Base-by-base conservation (phyloP, 2,888 invertebrate genomes). In the Morpho helenor region DNA sequence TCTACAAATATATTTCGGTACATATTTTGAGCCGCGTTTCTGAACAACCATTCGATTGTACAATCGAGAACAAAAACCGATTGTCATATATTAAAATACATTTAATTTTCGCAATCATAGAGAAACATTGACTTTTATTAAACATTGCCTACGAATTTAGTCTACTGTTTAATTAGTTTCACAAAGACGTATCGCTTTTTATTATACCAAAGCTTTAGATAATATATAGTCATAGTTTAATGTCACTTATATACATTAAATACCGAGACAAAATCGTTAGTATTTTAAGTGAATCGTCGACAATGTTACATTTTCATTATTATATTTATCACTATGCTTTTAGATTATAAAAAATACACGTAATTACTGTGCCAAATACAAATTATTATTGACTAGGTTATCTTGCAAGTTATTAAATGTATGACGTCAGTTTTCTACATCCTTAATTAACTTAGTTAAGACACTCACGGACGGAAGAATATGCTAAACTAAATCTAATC, bases 1-100 rank as follows among this genome's bases (percentile, higher is more conserved):
- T 87, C 85, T 86, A 87, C 76, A 81, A 74, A 80, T 77, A 73
- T 76, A 78, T 76, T 76, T 74, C 76, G 73, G 64, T 74, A 76
- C 70, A 78, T 70, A 70, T 66, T 77, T 84, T 86, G 84, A 85
- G 83, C 83, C 72, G 72, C 67, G 64, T 69, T 76, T 74, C 62
- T 66, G 68, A 74, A 83, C 78, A 80, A 81, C 76, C 77, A 67
- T 59, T 44, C 41, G 42, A 31, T 42, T 60, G 52, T 44, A 59
- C 43, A 54, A 61, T 55, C 49, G 6, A 52, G 45, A 50, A 63
- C 60, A 49, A 46, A 42, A 62, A 43, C 23, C 39, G 56, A 45
- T 10, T 45, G 43, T n/a, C 43, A n/a, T 43, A 43, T 31, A 31
- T 31, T 31, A 31, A 31, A 5, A 31, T 31, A 31, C 31, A 31